phyloP scores from a whole-genome alignment of 2,113 vertebrate species.

The Pseudonaja textilis region DNA sequence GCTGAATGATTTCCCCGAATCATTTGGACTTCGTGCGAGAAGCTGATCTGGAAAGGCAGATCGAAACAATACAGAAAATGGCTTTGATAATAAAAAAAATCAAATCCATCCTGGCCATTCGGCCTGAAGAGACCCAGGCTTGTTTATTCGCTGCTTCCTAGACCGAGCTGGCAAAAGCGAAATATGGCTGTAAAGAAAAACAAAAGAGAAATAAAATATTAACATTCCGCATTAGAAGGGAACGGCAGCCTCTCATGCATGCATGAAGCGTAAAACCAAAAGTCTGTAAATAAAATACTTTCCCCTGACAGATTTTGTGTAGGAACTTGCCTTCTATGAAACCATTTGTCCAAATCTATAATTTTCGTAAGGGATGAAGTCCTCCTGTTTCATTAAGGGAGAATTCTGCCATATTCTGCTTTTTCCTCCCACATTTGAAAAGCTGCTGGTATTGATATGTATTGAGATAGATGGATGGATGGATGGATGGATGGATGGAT shows the following conservation, averaged over 20 bases:
- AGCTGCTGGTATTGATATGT: background rate
- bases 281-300: background rate
- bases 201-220: background rate
- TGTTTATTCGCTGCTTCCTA: background rate
- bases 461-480: background rate
- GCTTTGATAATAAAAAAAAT: background rate
- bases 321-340: background rate
- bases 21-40: background rate
- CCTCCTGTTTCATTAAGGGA: background rate
- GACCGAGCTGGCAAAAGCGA: background rate
- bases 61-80: background rate
- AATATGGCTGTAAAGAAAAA: background rate
- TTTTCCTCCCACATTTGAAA: background rate
- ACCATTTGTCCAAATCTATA: background rate
- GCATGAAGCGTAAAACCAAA: background rate
- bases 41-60: background rate
- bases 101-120: background rate
- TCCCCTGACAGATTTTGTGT: background rate
- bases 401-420: background rate
- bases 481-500: too few relatives aligned
- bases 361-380: too few relatives aligned
- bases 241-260: background rate
- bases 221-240: background rate
- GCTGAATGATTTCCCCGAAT: background rate
- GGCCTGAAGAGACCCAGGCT: background rate